These are phyloP conservation scores for Eutolmus rufibarbis DNA, from an alignment of 2,888 invertebrate genomes.

Conservation along the genomic window DNA sequence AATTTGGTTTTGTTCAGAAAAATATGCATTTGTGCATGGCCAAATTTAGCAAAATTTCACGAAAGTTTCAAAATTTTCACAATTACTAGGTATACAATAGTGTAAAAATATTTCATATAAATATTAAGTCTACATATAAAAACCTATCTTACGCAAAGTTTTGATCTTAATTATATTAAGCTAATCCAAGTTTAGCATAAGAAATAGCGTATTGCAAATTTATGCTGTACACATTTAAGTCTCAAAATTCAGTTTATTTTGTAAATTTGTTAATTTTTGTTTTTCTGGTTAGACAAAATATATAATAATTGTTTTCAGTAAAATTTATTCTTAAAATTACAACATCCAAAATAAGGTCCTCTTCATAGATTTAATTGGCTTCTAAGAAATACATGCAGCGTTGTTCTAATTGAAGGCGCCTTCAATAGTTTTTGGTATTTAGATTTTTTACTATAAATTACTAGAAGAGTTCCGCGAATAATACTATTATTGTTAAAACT, in stretches of 20 bases:
- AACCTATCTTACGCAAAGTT: background rate
- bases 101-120: slow-evolving; percentile 24
- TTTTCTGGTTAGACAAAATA: background rate
- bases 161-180: background rate
- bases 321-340: background rate
- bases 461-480: background rate
- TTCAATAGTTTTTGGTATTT: background rate
- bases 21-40: background rate
- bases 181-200: background rate
- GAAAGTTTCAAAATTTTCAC: background rate
- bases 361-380: background rate
- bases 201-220: background rate
- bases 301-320: background rate
- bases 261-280: background rate
- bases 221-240: background rate
- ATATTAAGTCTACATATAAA: slow-evolving; percentile 10
- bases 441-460: background rate
- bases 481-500: background rate
- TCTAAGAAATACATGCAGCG: background rate
- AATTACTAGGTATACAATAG: background rate
- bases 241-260: background rate
- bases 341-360: background rate
- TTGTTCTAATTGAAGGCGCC: background rate
- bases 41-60: background rate
- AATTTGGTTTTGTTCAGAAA: background rate